Evolutionary conservation across 2,888 invertebrate species (phyloP).

Genomic region (Melolontha melolontha): DNA sequence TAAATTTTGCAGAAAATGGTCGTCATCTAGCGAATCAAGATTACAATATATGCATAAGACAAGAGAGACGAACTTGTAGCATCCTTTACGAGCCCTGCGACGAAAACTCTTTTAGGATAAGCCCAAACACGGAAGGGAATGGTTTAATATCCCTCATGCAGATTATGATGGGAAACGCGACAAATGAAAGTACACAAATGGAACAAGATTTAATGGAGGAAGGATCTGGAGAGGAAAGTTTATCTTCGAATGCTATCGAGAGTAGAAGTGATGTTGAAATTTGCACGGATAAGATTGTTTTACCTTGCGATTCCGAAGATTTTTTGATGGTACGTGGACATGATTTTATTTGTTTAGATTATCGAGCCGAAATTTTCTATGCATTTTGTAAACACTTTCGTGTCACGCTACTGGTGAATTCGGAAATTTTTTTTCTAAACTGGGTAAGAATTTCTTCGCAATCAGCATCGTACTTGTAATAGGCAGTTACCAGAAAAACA

Average conservation of each 20-base stretch:
- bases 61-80: constrained; percentile 78
- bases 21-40: constrained; percentile 83
- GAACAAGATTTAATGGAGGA: constrained; percentile 15
- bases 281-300: constrained; percentile 80
- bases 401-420: neutral
- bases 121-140: constrained; percentile 60
- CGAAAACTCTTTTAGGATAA: constrained; percentile 81
- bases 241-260: constrained; percentile 55
- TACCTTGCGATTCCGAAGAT: constrained; percentile 88
- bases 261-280: constrained; percentile 59
- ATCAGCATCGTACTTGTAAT: no score
- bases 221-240: constrained; percentile 44
- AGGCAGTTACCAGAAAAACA: no score
- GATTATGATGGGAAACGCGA: constrained; percentile 21
- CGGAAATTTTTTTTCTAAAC: constrained; percentile 5
- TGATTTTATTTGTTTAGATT: constrained; percentile 3
- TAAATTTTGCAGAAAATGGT: constrained; percentile 86
- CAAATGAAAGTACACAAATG: neutral
- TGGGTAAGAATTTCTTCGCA: no score
- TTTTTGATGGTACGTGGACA: constrained; percentile 74
- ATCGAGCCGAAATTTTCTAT: neutral
- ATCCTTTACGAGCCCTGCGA: constrained; percentile 83
- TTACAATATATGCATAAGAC: constrained; percentile 81
- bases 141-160: constrained; percentile 25
- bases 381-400: no score